A percentile compares a stretch with the other conserved stretches of the same genome.
phyloP scores from a whole-genome alignment of 2,113 vertebrate genomes.

The Maccullochella peelii region DNA sequence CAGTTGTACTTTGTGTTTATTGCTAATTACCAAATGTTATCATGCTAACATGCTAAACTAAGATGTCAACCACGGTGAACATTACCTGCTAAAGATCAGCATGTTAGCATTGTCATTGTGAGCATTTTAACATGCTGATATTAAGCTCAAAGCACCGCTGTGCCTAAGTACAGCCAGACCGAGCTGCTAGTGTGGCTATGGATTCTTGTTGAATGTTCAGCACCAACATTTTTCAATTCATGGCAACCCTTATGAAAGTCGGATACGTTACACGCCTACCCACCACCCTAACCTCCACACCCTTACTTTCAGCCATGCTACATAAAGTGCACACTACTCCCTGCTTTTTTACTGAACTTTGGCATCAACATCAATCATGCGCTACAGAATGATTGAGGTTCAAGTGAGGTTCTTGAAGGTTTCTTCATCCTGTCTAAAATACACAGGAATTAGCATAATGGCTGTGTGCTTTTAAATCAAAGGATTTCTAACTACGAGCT shows the following conservation, averaged over 20 bases:
- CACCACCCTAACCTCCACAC: not conserved
- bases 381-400: not conserved
- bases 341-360: not conserved
- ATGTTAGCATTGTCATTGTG: not conserved
- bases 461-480: conserved; percentile 61
- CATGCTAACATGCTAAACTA: not conserved
- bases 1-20: too few species aligned
- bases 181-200: not conserved
- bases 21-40: too few species aligned
- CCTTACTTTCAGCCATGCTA: not conserved
- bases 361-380: not conserved
- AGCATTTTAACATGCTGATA: not conserved
- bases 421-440: conserved; percentile 25
- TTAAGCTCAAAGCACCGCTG: too few species aligned
- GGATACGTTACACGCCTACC: not conserved
- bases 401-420: not conserved
- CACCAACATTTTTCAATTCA: not conserved
- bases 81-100: not conserved
- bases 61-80: not conserved
- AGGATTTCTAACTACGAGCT: conserved; percentile 55
- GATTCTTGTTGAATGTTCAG: not conserved
- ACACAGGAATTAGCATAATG: not conserved
- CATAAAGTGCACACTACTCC: not conserved
- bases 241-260: not conserved
- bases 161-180: not conserved